Base-by-base conservation (phyloP, 2,888 invertebrate genomes). In the Sinohyriopsis cumingii region DNA sequence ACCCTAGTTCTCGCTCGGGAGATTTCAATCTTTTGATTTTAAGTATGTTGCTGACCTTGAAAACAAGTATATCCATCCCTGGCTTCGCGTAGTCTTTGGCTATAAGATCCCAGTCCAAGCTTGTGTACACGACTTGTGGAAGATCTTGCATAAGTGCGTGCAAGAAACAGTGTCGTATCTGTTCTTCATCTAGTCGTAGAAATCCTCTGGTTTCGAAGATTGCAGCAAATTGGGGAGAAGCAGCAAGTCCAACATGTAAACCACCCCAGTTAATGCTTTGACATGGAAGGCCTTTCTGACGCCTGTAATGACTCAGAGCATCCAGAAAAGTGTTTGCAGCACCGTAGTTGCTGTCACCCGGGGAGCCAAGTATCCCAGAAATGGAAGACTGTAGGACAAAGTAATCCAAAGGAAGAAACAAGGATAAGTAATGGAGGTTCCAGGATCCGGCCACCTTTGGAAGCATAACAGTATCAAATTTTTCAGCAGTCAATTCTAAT, bases 241-340 rank as follows among this genome's bases (percentile, higher is more conserved):
- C 61, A 3, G 73, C 77, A 79, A 85, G 81, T 24, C 84, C 84
- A 12, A 84, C 69, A 62, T 71, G 74, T 6, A 85, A 73, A 12
- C 82, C 76, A n/a, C 84, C 84, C 86, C 84, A 86, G 65, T 85
- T 83, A 19, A 86, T 83, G 28, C 73, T 71, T 70, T 84, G 83
- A 2, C 75, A 84, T 3, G 79, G 56, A 3, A 82, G 67, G 6
- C 80, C 81, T 22, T 70, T 59, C 20, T 65, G 55, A 24, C 79
- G 69, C 18, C 86, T 75, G 68, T 79, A 83, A 59, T 76, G 72
- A 6, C 81, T 82, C 22, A 86, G 66, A 1, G 81, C 68, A 65
- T 86, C 86, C 68, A 81, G 71, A 63, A 86, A 86, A 7, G 80
- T 75, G 61, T 85, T 85, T 20, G 76, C 84, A 15, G 84, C 83